Base-by-base conservation (phyloP, 2,888 invertebrate genomes). In the Scotopteryx bipunctaria region DNA sequence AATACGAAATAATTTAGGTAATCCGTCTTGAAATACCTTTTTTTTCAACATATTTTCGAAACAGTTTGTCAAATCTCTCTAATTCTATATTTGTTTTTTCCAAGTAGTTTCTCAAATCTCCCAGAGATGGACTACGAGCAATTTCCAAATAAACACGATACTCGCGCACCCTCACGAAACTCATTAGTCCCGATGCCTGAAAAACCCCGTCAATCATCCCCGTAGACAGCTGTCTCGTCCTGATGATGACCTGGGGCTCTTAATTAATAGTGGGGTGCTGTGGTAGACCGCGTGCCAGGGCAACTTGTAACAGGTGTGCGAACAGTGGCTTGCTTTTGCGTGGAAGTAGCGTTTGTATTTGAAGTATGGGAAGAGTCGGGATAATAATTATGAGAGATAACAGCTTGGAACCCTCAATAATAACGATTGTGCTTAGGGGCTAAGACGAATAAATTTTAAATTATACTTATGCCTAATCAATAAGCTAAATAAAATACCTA, bases 221-320 rank as follows among this genome's bases (percentile, higher is more conserved):
- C 76, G 71, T 64, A 69, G 84, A 81, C 84, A 81, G 84, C 84
- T 83, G 83, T 84, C 84, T 83, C 78, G 74, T 69, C 67, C 60
- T 59, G 78, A 80, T 80, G 81, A 83, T 83, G 81, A 78, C 81
- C 78, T 73, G 71, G 62, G 81, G 81, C 78, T 73, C 79, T 74
- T 86, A 86, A 86, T 85, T 86, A 86, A 87, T 86, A 84, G 83
- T 83, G 78, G 54, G 45, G 71, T 62, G 73, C 57, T 64, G 69
- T 57, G 60, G 68, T 69, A 61, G 61, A 64, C 61, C 64, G 48
- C 61, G 31, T 23, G 51, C 46, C 55, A 48, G 52, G 48, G 50
- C 57, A 55, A 51, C 46, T 56, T 55, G 60, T 59, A 59, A 59
- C 61, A 61, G 61, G 61, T 61, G 61, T 51, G 44, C 35, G 43